Percentiles rank a stretch among this genome's conserved stretches.
Evolutionary conservation across 2,113 vertebrate genomes (phyloP).

Genomic region (Condylura cristata): DNA sequence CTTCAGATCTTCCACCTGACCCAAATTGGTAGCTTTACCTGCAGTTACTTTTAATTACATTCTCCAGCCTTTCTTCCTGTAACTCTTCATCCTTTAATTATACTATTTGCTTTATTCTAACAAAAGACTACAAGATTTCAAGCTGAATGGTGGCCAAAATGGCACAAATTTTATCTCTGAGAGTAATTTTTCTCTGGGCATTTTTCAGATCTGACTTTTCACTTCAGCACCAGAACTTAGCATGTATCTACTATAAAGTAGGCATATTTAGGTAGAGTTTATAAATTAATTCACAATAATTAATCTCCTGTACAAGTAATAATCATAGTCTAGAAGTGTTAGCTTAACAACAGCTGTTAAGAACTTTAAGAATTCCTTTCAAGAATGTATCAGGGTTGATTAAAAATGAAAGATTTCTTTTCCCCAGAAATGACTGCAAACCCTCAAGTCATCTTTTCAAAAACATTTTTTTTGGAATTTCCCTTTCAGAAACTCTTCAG

Average conservation of each 20-base stretch:
- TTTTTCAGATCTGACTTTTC: constrained; percentile 25
- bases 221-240: not conserved
- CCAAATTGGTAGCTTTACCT: not conserved
- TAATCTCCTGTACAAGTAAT: not conserved
- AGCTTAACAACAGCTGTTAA: not conserved
- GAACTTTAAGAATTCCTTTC: not conserved
- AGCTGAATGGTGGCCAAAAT: not conserved
- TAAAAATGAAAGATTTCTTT: constrained; percentile 32
- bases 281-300: constrained; percentile 26
- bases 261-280: not conserved
- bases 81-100: constrained; percentile 43
- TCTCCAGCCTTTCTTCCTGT: not conserved
- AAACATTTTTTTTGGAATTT: not conserved
- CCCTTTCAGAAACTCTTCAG: constrained; percentile 5
- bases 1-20: constrained; percentile 10
- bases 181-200: constrained; percentile 13
- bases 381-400: not conserved
- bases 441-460: not conserved
- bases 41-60: constrained; percentile 35
- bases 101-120: constrained; percentile 25
- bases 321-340: constrained; percentile 24
- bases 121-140: not conserved
- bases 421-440: constrained; percentile 22
- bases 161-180: not conserved
- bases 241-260: not conserved